A percentile compares a stretch with the other conserved stretches of the same genome.
phyloP scores from a whole-genome alignment of 64 coral and sea anemone species.

The Stylophora pistillata region DNA sequence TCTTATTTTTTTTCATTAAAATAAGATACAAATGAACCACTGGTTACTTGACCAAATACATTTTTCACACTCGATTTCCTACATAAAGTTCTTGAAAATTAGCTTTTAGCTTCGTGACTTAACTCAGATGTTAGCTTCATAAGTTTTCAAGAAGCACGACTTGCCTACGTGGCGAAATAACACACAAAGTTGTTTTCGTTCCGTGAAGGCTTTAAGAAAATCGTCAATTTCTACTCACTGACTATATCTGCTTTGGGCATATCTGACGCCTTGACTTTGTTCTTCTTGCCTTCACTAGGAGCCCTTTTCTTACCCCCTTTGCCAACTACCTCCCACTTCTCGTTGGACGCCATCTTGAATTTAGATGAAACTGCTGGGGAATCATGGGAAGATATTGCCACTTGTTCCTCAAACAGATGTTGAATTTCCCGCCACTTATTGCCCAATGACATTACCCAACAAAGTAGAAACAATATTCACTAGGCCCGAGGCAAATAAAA shows the following conservation, averaged over 20 bases:
- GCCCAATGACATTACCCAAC: not conserved
- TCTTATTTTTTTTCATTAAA: too few relatives aligned
- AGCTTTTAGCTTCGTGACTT: too few relatives aligned
- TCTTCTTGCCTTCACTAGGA: slow-evolving; percentile 57
- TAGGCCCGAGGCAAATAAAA: too few relatives aligned
- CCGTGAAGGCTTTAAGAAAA: not conserved
- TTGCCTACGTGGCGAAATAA: slow-evolving; percentile 16
- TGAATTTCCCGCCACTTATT: slow-evolving; percentile 50
- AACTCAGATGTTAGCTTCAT: too few relatives aligned
- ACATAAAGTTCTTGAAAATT: too few relatives aligned
- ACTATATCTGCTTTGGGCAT: slow-evolving; percentile 32
- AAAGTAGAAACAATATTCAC: too few relatives aligned
- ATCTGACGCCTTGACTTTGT: slow-evolving; percentile 32
- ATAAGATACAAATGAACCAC: too few relatives aligned
- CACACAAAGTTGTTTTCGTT: not conserved
- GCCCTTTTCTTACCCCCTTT: slow-evolving; percentile 52
- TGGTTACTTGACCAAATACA: too few relatives aligned
- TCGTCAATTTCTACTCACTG: slow-evolving; percentile 21
- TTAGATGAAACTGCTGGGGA: not conserved
- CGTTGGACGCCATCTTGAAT: slow-evolving; percentile 67
- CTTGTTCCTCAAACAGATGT: slow-evolving; percentile 3
- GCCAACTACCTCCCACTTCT: slow-evolving; percentile 71
- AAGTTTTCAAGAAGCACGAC: not conserved
- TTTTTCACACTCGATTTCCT: too few relatives aligned
- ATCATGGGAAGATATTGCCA: slow-evolving; percentile 21